These are phyloP conservation scores for Ectropis grisescens DNA, from an alignment of 1,140 invertebrate genomes.

Conservation along the genomic window DNA sequence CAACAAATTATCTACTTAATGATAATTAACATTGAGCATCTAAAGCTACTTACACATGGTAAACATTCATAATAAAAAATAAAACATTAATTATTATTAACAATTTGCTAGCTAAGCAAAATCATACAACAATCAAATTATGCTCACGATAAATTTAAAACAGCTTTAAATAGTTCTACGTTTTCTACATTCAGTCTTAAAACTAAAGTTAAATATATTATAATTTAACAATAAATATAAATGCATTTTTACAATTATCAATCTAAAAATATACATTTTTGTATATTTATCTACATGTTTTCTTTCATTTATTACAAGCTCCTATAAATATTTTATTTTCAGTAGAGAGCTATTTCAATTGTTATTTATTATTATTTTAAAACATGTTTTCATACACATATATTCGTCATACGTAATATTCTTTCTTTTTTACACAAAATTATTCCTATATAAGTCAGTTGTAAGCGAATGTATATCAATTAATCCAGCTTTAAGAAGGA, in stretches of 20 bases:
- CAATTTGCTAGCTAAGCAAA: too few relatives aligned
- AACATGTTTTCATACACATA: not conserved
- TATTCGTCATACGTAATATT: too few relatives aligned
- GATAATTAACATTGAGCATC: constrained; percentile 18
- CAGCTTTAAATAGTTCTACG: too few relatives aligned
- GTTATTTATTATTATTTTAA: constrained; percentile 1
- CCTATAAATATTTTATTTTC: too few relatives aligned
- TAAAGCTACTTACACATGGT: not conserved
- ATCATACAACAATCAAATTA: constrained; percentile 1
- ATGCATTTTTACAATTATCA: constrained; percentile 20
- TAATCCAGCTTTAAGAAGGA: too few relatives aligned
- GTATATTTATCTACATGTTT: too few relatives aligned
- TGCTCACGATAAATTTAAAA: too few relatives aligned
- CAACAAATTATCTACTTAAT: constrained; percentile 17
- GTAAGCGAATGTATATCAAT: too few relatives aligned
- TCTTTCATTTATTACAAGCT: too few relatives aligned
- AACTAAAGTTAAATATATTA: constrained; percentile 11
- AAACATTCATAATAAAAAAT: constrained; percentile 2
- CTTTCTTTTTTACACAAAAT: too few relatives aligned
- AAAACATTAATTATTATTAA: constrained; percentile 1
- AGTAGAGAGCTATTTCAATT: constrained; percentile 7
- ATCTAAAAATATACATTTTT: constrained; percentile 15
- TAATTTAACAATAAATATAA: constrained; percentile 23
- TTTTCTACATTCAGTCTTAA: constrained; percentile 20
- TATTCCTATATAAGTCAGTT: too few relatives aligned